phyloP scores from a whole-genome alignment of 2,113 vertebrate genomes.

The Melospiza melodia region DNA sequence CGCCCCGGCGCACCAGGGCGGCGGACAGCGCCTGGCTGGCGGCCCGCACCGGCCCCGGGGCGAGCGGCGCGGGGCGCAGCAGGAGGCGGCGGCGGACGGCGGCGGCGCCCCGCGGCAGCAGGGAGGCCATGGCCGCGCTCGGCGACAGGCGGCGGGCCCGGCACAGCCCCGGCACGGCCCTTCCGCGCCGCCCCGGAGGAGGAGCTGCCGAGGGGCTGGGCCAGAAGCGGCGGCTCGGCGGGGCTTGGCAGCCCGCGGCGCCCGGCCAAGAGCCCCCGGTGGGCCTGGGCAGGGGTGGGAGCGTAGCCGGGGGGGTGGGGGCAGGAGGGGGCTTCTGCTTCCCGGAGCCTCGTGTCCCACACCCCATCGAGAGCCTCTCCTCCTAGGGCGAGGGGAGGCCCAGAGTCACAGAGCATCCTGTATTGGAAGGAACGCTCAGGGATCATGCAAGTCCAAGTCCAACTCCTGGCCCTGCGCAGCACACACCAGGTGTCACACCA shows the following conservation, averaged over 20 bases:
- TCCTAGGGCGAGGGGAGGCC: not conserved
- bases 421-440: too few species aligned
- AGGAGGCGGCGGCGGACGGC: too few species aligned
- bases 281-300: fast-evolving
- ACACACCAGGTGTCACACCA: not conserved
- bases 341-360: fast-evolving
- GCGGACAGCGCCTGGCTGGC: not conserved
- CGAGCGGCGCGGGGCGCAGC: too few species aligned
- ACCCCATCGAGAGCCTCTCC: fast-evolving
- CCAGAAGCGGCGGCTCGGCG: fast-evolving
- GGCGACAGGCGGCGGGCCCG: not conserved
- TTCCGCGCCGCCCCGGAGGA: not conserved
- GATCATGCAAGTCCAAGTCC: too few species aligned
- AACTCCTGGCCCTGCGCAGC: not conserved
- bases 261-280: fast-evolving
- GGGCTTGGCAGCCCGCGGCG: fast-evolving
- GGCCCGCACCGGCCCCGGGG: not conserved
- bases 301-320: fast-evolving
- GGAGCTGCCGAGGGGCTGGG: not conserved
- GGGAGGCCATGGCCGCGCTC: too few species aligned
- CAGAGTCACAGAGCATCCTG: too few species aligned
- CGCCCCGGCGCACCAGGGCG: not conserved
- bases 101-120: too few species aligned
- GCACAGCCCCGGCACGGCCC: too few species aligned
- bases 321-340: fast-evolving